Percentiles rank a stretch among this genome's conserved stretches.
Conservation (phyloP, 2,797 vertebrate species). For the Muraenolepis orangiensis region DNA sequence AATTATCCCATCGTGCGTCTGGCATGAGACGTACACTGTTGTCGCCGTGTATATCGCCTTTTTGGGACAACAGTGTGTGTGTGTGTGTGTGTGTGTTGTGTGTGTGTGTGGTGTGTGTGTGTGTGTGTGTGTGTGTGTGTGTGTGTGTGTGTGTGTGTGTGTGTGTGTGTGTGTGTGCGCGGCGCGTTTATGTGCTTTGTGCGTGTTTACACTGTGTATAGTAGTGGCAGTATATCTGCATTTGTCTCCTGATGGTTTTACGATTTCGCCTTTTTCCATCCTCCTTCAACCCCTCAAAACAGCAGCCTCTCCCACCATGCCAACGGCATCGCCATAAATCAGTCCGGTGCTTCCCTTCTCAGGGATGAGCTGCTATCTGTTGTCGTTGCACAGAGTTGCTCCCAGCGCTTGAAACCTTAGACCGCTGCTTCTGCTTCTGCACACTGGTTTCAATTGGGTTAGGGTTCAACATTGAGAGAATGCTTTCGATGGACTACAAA, state of each 20-base stretch:
- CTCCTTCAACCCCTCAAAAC: conserved; percentile 12
- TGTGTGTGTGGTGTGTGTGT: neutral
- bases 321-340: conserved; percentile 34
- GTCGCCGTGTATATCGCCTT: neutral
- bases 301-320: conserved; percentile 32
- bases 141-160: conserved; percentile 1
- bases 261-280: conserved; percentile 23
- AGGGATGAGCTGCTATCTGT: conserved; percentile 30
- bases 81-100: neutral
- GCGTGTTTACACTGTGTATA: neutral
- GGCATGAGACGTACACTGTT: neutral
- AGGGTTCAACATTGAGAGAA: too few species aligned
- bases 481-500: neutral
- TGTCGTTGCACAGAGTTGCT: neutral
- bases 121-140: neutral
- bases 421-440: neutral
- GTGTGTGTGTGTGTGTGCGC: neutral
- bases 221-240: conserved; percentile 25
- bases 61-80: neutral
- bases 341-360: conserved; percentile 15
- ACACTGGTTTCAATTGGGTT: too few species aligned
- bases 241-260: conserved; percentile 30
- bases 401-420: conserved; percentile 5
- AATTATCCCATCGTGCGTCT: neutral
- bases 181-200: neutral